A percentile compares a stretch with the other conserved stretches of the same genome.
phyloP scores from a whole-genome alignment of 2,797 vertebrate species.

The Pteronotus mesoamericanus region DNA sequence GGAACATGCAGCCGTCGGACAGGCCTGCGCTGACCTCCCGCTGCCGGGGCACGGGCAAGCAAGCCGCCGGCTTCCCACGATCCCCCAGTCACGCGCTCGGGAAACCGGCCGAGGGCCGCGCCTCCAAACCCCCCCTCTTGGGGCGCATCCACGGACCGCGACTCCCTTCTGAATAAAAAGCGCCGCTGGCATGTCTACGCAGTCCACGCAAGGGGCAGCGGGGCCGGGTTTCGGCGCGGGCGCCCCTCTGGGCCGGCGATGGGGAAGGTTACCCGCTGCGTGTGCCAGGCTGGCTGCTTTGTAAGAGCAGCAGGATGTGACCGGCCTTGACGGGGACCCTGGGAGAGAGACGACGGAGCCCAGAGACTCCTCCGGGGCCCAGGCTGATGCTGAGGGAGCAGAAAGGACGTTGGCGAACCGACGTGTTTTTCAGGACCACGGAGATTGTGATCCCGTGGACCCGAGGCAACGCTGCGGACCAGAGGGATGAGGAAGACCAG shows the following conservation, averaged over 20 bases:
- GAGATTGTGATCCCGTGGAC: no score
- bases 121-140: not conserved
- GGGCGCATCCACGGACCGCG: fast-evolving
- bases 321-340: fast-evolving
- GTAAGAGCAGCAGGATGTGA: fast-evolving
- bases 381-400: not conserved
- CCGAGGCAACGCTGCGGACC: not conserved
- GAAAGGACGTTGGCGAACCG: not conserved
- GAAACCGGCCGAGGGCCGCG: not conserved
- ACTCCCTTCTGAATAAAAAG: not conserved
- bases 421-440: fast-evolving
- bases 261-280: fast-evolving
- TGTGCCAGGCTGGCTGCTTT: fast-evolving
- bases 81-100: not conserved
- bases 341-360: fast-evolving
- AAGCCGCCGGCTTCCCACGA: not conserved
- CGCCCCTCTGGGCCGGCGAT: fast-evolving
- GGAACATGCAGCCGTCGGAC: fast-evolving
- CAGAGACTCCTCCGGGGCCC: no score
- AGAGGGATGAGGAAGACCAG: not conserved
- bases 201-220: not conserved
- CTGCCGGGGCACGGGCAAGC: no score
- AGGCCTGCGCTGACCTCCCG: not conserved
- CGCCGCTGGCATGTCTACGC: fast-evolving
- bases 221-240: fast-evolving